Evolutionary conservation across 2,797 vertebrate genomes (phyloP), one percentile per base, ranked within the genome.

Genomic region (Crocodylus rhombifer): DNA sequence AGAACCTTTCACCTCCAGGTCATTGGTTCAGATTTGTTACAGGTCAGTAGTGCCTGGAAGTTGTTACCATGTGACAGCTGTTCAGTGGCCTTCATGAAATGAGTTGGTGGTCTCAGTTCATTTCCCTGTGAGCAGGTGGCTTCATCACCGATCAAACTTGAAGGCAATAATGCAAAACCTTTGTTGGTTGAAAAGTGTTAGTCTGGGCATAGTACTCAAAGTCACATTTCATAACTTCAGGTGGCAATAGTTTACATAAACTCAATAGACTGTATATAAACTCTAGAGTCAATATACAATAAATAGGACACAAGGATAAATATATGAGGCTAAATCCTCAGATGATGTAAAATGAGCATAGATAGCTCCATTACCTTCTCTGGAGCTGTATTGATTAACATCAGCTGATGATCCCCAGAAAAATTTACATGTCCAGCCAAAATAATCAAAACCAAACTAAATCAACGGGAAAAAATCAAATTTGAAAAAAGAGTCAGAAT

Each of bases 1-100:
- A 91, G 94, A 95, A 75, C 94, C 95, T 88, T 97, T 97, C 95
- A 95, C 96, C 94, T 96, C 92, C 77, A 89, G 95, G 96, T 97
- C 97, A 97, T 89, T 55, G 86, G 86, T 92, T 94, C 91, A 94
- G 92, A 96, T 97, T 97, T 96, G 93, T 95, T 77, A 92, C 95
- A 96, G 95, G 95, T 97, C 95, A 94, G 93, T 36, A 86, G 88
- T 90, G 96, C 93, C 93, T 91, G 94, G 91, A 95, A 96, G 94
- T 51, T 92, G 79, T 94, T 93, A 7, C 88, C 93, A 14, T 93
- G 91, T 92, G 94, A 82, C 97, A 97, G 97, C 94, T 96, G 96
- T 92, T 96, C 75, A 1, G 83, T 95, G 94, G 93, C 82, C 88
- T 93, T 84, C 91, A 71, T 93, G 92, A 89, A 93, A 90, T 80